A percentile compares a stretch with the other conserved stretches of the same genome.
phyloP scores from a whole-genome alignment of 2,888 invertebrate species.

The Actias luna region DNA sequence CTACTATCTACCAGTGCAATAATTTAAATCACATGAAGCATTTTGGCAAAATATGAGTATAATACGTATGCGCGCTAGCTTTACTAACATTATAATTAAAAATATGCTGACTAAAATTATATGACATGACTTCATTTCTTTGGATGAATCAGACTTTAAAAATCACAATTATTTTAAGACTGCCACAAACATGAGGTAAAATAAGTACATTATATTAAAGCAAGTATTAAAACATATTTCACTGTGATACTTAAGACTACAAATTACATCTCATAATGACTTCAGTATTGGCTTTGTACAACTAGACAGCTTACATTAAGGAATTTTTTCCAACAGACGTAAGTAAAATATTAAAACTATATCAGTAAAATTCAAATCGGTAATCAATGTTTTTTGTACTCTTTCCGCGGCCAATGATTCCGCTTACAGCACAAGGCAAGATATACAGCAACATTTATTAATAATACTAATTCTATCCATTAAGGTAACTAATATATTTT shows the following conservation, averaged over 20 bases:
- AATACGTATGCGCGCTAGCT: conserved; percentile 8
- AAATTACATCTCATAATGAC: background rate
- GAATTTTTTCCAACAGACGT: background rate
- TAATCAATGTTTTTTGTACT: background rate
- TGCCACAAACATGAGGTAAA: conserved; percentile 19
- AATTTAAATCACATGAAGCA: conserved; percentile 45
- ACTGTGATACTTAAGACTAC: background rate
- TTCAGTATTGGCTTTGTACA: background rate
- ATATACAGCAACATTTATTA: too few species aligned
- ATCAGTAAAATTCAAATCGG: background rate
- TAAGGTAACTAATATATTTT: too few species aligned
- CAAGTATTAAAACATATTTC: background rate
- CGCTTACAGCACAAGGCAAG: too few species aligned
- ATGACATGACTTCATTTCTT: conserved; percentile 32
- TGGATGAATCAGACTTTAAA: conserved; percentile 59
- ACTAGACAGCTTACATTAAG: background rate
- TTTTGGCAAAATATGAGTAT: conserved; percentile 49
- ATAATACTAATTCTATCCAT: too few species aligned
- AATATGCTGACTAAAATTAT: conserved; percentile 36
- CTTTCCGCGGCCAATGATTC: too few species aligned
- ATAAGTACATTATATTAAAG: conserved; percentile 1
- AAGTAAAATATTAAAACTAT: background rate
- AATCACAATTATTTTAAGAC: conserved; percentile 35
- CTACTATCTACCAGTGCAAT: conserved; percentile 46
- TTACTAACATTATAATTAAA: conserved; percentile 24